Evolutionary conservation across 2,113 vertebrate species (phyloP).

Genomic region (Archocentrus centrarchus): DNA sequence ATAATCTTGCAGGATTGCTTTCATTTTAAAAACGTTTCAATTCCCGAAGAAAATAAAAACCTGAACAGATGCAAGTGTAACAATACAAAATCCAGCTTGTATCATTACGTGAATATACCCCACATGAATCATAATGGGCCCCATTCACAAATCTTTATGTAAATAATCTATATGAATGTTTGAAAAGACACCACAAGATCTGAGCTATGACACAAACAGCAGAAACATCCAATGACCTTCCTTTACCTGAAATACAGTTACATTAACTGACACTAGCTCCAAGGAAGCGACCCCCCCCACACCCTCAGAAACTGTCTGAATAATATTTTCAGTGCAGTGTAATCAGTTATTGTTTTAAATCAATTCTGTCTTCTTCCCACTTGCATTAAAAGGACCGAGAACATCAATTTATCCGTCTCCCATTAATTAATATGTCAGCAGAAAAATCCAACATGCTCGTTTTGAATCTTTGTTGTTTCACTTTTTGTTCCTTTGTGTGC

Average conservation of each 20-base stretch:
- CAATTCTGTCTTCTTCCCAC: neutral
- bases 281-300: neutral
- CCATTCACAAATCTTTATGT: neutral
- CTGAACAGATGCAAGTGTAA: neutral
- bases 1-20: neutral
- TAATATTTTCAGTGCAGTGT: neutral
- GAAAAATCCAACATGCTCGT: neutral
- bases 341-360: neutral
- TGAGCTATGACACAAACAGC: no score
- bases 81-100: neutral
- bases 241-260: neutral
- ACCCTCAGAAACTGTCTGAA: accelerated
- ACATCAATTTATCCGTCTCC: neutral
- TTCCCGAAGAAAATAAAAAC: neutral
- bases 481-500: neutral
- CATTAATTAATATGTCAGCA: neutral
- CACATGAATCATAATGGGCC: neutral
- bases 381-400: neutral
- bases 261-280: neutral
- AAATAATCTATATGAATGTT: neutral
- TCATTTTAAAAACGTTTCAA: neutral
- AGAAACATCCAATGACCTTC: no score
- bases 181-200: neutral
- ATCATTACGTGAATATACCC: neutral
- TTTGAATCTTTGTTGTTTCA: neutral